These are phyloP conservation scores for Amphipoea oculea DNA, from an alignment of 2,888 invertebrate species.

Conservation along the genomic window DNA sequence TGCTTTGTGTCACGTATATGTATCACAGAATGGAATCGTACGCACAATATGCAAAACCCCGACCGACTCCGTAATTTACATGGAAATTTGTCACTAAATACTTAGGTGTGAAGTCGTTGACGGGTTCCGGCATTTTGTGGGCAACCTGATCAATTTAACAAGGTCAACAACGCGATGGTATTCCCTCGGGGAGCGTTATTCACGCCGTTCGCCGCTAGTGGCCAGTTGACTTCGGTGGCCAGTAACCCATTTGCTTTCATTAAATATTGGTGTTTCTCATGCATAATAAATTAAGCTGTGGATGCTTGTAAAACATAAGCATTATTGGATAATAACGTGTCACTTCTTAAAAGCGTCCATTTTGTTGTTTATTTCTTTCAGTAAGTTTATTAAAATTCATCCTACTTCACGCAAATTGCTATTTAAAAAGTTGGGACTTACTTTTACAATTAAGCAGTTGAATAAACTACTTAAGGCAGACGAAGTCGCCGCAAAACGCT, in stretches of 20 bases:
- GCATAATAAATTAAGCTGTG: slow-evolving; percentile 36
- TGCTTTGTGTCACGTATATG: slow-evolving; percentile 29
- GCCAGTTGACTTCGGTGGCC: slow-evolving; percentile 41
- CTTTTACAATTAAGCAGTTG: slow-evolving; percentile 58
- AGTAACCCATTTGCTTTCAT: slow-evolving; percentile 54
- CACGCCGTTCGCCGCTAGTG: slow-evolving; percentile 36
- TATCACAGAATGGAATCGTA: slow-evolving; percentile 37
- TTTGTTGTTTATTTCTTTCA: slow-evolving; percentile 13
- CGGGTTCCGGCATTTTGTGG: slow-evolving; percentile 52
- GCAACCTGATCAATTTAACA: slow-evolving; percentile 62
- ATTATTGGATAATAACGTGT: slow-evolving; percentile 8
- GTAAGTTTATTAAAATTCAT: slow-evolving; percentile 20
- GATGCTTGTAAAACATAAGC: slow-evolving; percentile 5
- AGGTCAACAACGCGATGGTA: slow-evolving; percentile 51
- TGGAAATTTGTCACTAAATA: slow-evolving; percentile 62
- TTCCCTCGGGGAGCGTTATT: slow-evolving; percentile 57
- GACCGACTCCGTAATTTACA: slow-evolving; percentile 57
- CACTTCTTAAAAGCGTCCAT: not conserved
- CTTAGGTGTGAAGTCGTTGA: slow-evolving; percentile 55
- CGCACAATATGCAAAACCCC: slow-evolving; percentile 46
- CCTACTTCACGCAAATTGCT: slow-evolving; percentile 25
- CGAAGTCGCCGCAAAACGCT: slow-evolving; percentile 24
- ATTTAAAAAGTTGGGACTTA: slow-evolving; percentile 34
- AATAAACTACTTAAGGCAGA: slow-evolving; percentile 50
- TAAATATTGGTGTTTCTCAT: slow-evolving; percentile 47